Conservation (phyloP, 2,113 vertebrate genomes). For the Albula goreensis region DNA sequence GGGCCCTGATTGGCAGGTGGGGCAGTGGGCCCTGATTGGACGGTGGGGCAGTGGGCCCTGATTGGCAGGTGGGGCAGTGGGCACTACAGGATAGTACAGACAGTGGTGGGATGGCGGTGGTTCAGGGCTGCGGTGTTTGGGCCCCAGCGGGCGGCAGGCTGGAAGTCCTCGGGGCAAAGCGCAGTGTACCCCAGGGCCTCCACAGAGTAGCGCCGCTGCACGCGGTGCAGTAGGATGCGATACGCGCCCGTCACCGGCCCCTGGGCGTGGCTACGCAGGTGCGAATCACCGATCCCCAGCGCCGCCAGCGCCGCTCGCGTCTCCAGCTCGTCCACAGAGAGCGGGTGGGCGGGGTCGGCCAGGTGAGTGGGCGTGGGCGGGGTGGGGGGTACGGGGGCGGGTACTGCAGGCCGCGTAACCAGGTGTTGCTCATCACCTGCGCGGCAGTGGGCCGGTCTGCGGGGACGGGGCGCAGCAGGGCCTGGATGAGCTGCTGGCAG, state of each 20-base stretch:
- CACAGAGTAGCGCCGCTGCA: conserved; percentile 62
- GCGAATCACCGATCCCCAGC: conserved; percentile 56
- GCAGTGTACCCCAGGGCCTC: conserved; percentile 58
- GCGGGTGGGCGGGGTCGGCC: conserved; percentile 32
- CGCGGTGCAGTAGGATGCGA: conserved; percentile 68
- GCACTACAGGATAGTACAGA: conserved; percentile 61
- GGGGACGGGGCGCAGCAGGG: conserved; percentile 66
- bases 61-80: too few species aligned
- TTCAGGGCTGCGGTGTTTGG: not conserved
- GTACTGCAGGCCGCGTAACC: conserved; percentile 65
- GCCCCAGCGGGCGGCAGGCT: not conserved
- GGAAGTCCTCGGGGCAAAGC: conserved; percentile 54
- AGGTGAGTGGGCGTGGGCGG: conserved; percentile 60
- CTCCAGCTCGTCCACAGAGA: conserved; percentile 65
- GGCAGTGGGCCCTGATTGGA: too few species aligned
- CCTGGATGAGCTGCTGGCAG: conserved; percentile 67
- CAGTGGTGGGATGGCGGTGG: conserved; percentile 46
- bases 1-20: too few species aligned
- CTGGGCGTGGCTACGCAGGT: conserved; percentile 65
- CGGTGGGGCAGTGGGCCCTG: too few species aligned
- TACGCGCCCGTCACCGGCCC: conserved; percentile 70
- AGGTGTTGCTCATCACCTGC: conserved; percentile 57
- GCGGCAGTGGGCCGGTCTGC: conserved; percentile 55
- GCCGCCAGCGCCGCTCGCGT: conserved; percentile 55
- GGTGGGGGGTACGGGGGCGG: conserved; percentile 51